Evolutionary conservation across 64 coral and sea anemone genomes (phyloP), one percentile per base, ranked within the genome.

Genomic region (Dendrophyllia cribrosa): DNA sequence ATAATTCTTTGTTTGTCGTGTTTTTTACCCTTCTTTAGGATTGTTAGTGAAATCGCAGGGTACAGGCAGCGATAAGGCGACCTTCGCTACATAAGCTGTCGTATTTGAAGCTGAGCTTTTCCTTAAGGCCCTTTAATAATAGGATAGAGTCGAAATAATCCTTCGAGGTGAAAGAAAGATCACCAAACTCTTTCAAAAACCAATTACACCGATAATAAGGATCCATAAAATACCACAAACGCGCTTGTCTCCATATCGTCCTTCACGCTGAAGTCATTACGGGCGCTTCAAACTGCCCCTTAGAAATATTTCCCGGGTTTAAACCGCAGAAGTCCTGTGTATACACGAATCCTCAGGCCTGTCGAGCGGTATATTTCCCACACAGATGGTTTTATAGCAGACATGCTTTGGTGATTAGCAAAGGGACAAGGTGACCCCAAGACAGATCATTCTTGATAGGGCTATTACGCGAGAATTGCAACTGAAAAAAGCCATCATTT

Each of bases 101-200:
- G 80, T 68, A 44, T 67, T 67, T 12, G 20, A 50, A 63, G 11
- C 58, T 47, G 1, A 52, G 80, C 80, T 50, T n/a, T 68, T 51
- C 46, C 80, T 82, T 84, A 67, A 84, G 61, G 80, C 61, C 46
- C 61, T 23, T 68, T 67, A 51, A 67, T 84, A 84, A 66, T 68
- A 84, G 80, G 80, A 84, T 84, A 84, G 60, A 67, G 13, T 49
- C 17, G 80, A 84, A 84, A 62, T 84, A 84, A 84, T 84, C 80
- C 80, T 67, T 68, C 80, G 14, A 84, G 45, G 61, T 84, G 44
- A 84, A 84, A 84, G 80, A 44, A 67, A 44, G 80, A 68, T 84
- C 80, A 47, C 58, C 61, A 84, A 65, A 84, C 62, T 44, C 62
- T 67, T 84, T 84, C 80, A 67, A 84, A 52, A 84, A 82, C 78